These are phyloP conservation scores for Fragum fragum DNA, from an alignment of 2,888 invertebrate species.

Conservation along the genomic window DNA sequence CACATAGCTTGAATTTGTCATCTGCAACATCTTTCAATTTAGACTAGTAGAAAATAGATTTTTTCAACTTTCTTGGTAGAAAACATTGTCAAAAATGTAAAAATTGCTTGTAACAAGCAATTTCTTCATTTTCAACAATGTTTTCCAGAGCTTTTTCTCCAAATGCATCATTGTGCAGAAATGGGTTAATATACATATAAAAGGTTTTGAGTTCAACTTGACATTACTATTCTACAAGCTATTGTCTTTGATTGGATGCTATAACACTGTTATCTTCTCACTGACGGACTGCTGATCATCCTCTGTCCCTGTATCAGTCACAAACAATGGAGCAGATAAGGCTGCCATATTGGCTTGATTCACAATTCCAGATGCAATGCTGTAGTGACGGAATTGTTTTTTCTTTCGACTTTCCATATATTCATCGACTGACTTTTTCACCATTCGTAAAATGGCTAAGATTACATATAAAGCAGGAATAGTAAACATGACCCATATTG, in stretches of 20 bases:
- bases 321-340: slow-evolving; percentile 81
- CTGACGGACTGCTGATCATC: slow-evolving; percentile 79
- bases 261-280: slow-evolving; percentile 84
- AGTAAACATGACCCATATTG: slow-evolving; percentile 85
- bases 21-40: too few species aligned
- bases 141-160: too few species aligned
- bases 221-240: too few species aligned
- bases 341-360: slow-evolving; percentile 82
- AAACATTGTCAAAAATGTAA: too few species aligned
- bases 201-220: too few species aligned
- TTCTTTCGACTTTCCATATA: slow-evolving; percentile 77
- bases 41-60: too few species aligned
- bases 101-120: too few species aligned
- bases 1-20: too few species aligned
- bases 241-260: slow-evolving; percentile 54
- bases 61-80: too few species aligned
- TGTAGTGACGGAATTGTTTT: slow-evolving; percentile 77
- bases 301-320: slow-evolving; percentile 74
- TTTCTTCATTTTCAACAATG: too few species aligned
- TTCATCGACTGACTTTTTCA: slow-evolving; percentile 71
- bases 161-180: too few species aligned
- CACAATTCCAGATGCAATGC: slow-evolving; percentile 80
- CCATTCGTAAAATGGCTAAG: slow-evolving; percentile 74
- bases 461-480: slow-evolving; percentile 82
- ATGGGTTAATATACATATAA: too few species aligned